phyloP scores from a whole-genome alignment of 2,888 invertebrate genomes.

The Hylaea fasciaria region DNA sequence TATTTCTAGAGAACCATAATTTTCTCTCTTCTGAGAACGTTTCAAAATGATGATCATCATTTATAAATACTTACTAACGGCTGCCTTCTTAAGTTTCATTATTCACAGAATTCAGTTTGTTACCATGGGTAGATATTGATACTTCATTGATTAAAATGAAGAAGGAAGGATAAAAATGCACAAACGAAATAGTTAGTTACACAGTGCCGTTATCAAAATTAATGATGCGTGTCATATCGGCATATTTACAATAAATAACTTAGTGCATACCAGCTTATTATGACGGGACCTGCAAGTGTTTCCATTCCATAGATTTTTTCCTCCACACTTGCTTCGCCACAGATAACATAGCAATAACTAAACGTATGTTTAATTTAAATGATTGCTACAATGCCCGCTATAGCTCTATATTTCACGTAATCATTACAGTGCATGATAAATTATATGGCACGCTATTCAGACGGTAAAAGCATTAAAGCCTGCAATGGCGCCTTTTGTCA shows the following conservation, averaged over 20 bases:
- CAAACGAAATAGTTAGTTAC: too few species aligned
- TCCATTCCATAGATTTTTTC: too few species aligned
- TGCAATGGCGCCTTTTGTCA: conserved; percentile 52
- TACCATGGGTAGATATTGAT: too few species aligned
- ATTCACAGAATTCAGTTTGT: neutral
- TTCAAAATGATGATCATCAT: conserved; percentile 31
- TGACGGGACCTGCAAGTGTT: too few species aligned
- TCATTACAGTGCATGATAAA: conserved; percentile 41
- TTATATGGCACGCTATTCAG: conserved; percentile 42
- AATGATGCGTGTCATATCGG: too few species aligned
- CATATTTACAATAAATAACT: too few species aligned
- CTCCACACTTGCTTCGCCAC: neutral
- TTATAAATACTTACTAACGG: conserved; percentile 36
- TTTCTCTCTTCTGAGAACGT: conserved; percentile 41
- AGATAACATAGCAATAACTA: conserved; percentile 7
- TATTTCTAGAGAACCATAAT: conserved; percentile 40
- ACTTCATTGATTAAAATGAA: too few species aligned
- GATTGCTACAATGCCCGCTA: conserved; percentile 34
- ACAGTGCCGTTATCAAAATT: too few species aligned
- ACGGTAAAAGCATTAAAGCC: conserved; percentile 44
- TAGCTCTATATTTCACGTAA: conserved; percentile 40
- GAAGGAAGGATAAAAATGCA: too few species aligned
- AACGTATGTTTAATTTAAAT: conserved; percentile 36
- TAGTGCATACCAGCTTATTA: too few species aligned
- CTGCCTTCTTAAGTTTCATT: conserved; percentile 23